These are phyloP conservation scores for Syrrhaptes paradoxus DNA, from an alignment of 2,113 vertebrate genomes.

Conservation along the genomic window DNA sequence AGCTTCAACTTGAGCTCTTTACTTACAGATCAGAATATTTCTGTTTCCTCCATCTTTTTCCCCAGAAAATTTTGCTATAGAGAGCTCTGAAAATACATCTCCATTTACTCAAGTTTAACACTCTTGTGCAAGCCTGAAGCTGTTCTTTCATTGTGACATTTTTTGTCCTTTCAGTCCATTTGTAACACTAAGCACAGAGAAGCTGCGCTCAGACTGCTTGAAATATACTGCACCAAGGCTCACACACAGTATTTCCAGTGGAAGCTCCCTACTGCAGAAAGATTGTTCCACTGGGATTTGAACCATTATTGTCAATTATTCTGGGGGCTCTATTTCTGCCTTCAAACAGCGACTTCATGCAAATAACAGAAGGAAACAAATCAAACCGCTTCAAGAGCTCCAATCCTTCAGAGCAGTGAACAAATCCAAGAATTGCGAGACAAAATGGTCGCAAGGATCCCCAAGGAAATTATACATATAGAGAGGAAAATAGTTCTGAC, in stretches of 20 bases:
- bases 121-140: not conserved
- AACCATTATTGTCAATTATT: slow-evolving; percentile 10
- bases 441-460: not conserved
- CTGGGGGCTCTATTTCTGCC: not conserved
- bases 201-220: not conserved
- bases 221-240: not conserved
- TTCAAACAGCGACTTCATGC: not conserved
- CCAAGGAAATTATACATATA: not conserved
- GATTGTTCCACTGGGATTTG: not conserved
- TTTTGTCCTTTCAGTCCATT: not conserved
- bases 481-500: not conserved
- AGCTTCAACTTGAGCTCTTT: not conserved
- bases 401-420: not conserved
- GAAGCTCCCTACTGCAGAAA: not conserved
- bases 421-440: not conserved
- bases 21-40: not conserved
- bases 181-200: not conserved
- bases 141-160: not conserved
- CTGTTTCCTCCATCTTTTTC: not conserved
- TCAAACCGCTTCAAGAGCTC: slow-evolving; percentile 12
- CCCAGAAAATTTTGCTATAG: not conserved
- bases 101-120: not conserved
- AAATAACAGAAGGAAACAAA: slow-evolving; percentile 17
- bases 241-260: not conserved
- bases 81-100: not conserved